Evolutionary conservation across 2,888 invertebrate species (phyloP), one percentile per base, ranked within the genome.

Genomic region (Fragum fragum): DNA sequence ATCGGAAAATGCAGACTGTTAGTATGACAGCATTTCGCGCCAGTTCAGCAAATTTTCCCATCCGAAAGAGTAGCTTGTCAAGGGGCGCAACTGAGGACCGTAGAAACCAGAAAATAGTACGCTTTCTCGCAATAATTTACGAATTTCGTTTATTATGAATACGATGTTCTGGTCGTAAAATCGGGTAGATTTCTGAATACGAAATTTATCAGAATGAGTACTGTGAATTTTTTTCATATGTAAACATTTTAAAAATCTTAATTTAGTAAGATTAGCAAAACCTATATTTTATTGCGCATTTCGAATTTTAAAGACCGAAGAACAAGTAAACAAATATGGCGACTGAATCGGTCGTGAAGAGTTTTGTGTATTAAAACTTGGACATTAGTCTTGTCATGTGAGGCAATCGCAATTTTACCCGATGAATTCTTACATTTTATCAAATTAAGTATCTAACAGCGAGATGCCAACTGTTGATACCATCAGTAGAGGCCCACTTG

Each of bases 401-500:
- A 36, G 9, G 32, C 32, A 47, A 47, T 9, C 47, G 14, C n/a
- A 2, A n/a, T 9, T 9, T 47, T 9, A 5, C 14, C 3, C 5
- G 47, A 47, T n/a, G n/a, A 47, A 47, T 47, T 9, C 16, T 47
- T 3, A n/a, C 16, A 9, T 14, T 14, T 47, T 47, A 16, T 47
- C 5, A 14, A 18, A 47, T 9, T 3, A 57, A 42, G 36, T 47
- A n/a, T 55, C 6, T 26, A 28, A 59, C 83, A 74, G 72, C 76
- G 77, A 53, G 73, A 89, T 89, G 89, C 89, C 89, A 59, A 81
- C 88, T 23, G 83, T 88, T 26, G 87, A 82, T 39, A 83, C 87
- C 14, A 75, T 88, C 70, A 84, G 73, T 23, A 85, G 89, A 78
- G 85, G 87, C 77, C 90, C 88, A 66, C 21, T 87, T 23, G 87